Conservation (phyloP, 2,113 vertebrate species). For the Maccullochella peelii region DNA sequence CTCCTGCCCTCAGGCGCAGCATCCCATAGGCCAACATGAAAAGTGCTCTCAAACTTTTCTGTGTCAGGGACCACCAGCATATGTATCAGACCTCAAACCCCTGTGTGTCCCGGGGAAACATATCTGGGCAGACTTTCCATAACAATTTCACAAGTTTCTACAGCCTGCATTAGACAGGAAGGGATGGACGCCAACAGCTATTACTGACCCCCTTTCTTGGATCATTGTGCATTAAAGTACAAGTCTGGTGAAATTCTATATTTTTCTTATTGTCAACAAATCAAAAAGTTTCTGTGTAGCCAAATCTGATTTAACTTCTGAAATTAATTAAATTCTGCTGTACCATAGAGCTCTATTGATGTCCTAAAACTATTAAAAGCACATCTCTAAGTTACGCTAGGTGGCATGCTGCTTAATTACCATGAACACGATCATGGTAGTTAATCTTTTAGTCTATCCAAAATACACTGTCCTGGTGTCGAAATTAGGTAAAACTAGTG, state of each 20-base stretch:
- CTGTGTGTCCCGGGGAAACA: conserved; percentile 8
- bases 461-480: too few species aligned
- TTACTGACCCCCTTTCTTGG: neutral
- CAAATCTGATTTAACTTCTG: neutral
- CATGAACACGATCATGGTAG: too few species aligned
- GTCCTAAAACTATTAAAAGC: neutral
- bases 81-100: conserved; percentile 18
- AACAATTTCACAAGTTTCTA: conserved; percentile 20
- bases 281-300: neutral
- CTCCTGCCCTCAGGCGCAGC: neutral
- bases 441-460: too few species aligned
- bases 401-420: neutral
- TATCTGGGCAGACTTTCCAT: conserved; percentile 20
- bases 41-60: neutral
- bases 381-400: too few species aligned
- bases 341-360: neutral
- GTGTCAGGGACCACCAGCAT: conserved; percentile 36
- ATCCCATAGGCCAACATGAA: conserved; percentile 14
- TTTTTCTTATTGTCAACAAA: neutral
- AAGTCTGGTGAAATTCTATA: neutral
- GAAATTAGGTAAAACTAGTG: too few species aligned
- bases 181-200: neutral
- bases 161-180: neutral
- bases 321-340: too few species aligned
- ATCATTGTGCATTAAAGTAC: neutral